These are phyloP conservation scores for Chauna torquata DNA, from an alignment of 2,113 vertebrate species.

Conservation along the genomic window DNA sequence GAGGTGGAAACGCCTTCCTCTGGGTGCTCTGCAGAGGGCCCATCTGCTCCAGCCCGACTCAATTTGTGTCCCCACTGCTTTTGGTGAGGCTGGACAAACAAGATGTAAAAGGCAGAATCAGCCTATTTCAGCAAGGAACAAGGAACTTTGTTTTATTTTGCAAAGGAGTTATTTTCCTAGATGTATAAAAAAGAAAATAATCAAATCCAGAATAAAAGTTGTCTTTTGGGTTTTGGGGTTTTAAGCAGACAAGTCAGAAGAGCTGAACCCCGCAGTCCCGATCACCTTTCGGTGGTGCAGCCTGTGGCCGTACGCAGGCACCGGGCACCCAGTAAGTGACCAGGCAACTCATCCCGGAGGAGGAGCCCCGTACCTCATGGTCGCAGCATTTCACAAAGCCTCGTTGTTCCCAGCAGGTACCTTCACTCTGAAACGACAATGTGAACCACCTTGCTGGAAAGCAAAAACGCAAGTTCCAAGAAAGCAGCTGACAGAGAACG, in stretches of 20 bases:
- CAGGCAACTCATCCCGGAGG: neutral
- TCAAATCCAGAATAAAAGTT: neutral
- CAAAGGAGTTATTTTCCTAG: too few relatives aligned
- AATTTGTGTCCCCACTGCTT: neutral
- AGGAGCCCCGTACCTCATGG: fast-evolving
- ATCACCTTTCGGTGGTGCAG: neutral
- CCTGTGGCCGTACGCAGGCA: neutral
- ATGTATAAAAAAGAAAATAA: neutral
- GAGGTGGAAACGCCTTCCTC: neutral
- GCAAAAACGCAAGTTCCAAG: neutral
- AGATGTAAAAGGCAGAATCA: neutral
- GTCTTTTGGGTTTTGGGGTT: neutral
- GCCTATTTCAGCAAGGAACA: neutral
- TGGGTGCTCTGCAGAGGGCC: neutral
- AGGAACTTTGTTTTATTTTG: neutral
- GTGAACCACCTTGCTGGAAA: neutral
- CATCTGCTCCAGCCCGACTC: neutral
- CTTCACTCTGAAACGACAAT: neutral
- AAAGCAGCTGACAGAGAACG: fast-evolving
- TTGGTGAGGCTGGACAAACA: too few relatives aligned
- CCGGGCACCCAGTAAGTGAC: neutral
- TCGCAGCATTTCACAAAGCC: neutral
- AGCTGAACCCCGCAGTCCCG: too few relatives aligned
- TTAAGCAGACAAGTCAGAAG: neutral
- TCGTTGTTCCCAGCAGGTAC: neutral